A percentile compares a stretch with the other conserved stretches of the same genome.
These are phyloP conservation scores for Homalodisca vitripennis DNA, from an alignment of 1,140 invertebrate species.

Conservation along the genomic window DNA sequence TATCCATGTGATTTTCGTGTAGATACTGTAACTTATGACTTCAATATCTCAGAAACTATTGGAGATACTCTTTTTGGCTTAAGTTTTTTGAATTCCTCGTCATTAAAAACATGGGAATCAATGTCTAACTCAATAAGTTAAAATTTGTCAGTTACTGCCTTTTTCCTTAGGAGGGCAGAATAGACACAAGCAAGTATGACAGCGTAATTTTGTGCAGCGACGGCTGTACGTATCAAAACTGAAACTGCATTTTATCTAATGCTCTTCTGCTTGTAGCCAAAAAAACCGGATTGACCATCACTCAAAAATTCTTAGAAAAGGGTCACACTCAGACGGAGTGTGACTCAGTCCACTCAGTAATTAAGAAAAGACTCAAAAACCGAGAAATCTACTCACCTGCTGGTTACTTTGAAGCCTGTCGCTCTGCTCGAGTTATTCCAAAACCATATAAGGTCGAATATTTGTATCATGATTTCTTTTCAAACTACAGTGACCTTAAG, in stretches of 20 bases:
- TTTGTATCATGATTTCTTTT: not conserved
- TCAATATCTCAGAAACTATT: too few relatives aligned
- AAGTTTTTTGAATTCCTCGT: too few relatives aligned
- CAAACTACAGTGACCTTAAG: slow-evolving; percentile 38
- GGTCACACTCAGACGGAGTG: too few relatives aligned
- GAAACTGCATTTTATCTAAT: not conserved
- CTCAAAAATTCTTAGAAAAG: not conserved
- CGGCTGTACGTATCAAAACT: too few relatives aligned
- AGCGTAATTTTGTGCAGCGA: not conserved
- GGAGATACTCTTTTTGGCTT: too few relatives aligned
- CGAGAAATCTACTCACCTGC: not conserved
- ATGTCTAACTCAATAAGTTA: too few relatives aligned
- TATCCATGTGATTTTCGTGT: too few relatives aligned
- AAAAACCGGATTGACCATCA: slow-evolving; percentile 9
- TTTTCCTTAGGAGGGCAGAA: too few relatives aligned
- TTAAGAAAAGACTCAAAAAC: not conserved
- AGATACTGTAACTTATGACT: too few relatives aligned
- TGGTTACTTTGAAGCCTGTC: not conserved
- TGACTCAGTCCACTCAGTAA: not conserved
- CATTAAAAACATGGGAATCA: too few relatives aligned
- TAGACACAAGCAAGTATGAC: slow-evolving; percentile 5
- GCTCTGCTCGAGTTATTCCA: not conserved
- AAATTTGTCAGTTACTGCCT: too few relatives aligned
- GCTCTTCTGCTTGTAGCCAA: slow-evolving; percentile 1
- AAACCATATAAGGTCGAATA: not conserved